phyloP scores from a whole-genome alignment of 1,140 invertebrate species.

The Aphidius gifuensis region DNA sequence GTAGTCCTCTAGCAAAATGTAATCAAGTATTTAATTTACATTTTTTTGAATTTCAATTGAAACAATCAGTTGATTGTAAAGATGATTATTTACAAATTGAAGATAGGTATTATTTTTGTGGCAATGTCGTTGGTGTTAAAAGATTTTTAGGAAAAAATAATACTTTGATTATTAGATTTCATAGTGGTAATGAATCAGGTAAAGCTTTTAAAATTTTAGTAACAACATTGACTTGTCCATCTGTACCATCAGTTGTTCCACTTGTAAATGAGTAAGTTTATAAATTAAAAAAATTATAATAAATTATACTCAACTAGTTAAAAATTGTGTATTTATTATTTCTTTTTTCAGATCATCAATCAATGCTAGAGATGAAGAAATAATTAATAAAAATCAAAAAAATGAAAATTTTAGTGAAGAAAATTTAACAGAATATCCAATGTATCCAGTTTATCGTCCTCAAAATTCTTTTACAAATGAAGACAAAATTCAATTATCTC shows the following conservation, averaged over 20 bases:
- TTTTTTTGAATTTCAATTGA: slow-evolving; percentile 58
- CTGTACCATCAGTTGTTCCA: not conserved
- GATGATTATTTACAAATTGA: slow-evolving; percentile 54
- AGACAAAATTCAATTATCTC: not conserved
- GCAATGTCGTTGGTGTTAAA: slow-evolving; percentile 49
- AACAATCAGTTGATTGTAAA: slow-evolving; percentile 50
- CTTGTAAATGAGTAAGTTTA: not conserved
- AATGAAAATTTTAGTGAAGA: too few species aligned
- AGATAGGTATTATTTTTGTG: slow-evolving; percentile 51
- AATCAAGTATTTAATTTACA: slow-evolving; percentile 57
- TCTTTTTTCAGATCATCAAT: too few species aligned
- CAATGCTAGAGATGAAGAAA: too few species aligned
- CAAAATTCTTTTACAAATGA: slow-evolving; percentile 17
- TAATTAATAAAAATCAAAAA: not conserved
- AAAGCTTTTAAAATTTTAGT: slow-evolving; percentile 58
- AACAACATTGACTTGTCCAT: slow-evolving; percentile 45
- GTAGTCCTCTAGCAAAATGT: slow-evolving; percentile 46
- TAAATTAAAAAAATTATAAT: not conserved
- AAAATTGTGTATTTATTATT: too few species aligned
- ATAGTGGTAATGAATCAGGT: slow-evolving; percentile 21
- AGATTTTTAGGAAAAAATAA: slow-evolving; percentile 53
- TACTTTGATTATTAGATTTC: slow-evolving; percentile 46
- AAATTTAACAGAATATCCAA: too few species aligned
- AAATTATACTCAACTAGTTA: too few species aligned
- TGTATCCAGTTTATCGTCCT: slow-evolving; percentile 25